Conservation (phyloP, 2,113 vertebrate species). For the Podocnemis expansa region DNA sequence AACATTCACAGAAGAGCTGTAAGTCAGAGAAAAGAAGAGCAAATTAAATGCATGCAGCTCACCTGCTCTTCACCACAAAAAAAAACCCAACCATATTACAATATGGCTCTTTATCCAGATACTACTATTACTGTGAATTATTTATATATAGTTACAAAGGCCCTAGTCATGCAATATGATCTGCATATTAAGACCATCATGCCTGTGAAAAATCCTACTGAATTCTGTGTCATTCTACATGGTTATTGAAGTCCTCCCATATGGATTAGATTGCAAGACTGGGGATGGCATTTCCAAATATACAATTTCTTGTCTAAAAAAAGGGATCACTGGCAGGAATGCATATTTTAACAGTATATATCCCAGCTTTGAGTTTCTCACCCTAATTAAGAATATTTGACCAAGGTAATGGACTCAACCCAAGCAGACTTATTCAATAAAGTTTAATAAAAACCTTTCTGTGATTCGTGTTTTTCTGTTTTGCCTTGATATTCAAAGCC, state of each 20-base stretch:
- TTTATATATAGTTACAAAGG: neutral
- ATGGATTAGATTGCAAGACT: neutral
- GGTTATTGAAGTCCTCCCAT: neutral
- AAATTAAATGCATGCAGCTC: neutral
- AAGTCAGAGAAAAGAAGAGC: neutral
- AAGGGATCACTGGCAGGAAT: neutral
- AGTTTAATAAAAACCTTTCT: conserved; percentile 87
- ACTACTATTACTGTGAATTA: neutral
- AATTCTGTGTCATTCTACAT: fast-evolving
- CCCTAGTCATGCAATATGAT: neutral
- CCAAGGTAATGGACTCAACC: neutral
- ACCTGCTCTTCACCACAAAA: neutral
- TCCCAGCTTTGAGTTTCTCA: neutral
- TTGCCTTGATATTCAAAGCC: conserved; percentile 96
- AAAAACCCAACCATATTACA: neutral
- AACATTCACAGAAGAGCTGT: neutral
- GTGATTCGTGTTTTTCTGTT: conserved; percentile 94
- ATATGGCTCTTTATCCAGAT: neutral
- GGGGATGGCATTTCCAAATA: neutral
- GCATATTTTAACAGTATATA: neutral
- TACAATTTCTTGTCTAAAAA: neutral
- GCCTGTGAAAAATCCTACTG: neutral
- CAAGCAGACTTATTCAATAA: conserved; percentile 26
- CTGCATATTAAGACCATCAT: neutral
- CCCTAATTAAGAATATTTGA: neutral